Base-by-base conservation (phyloP, 2,888 invertebrate species). In the Drosophila atroscutellata region DNA sequence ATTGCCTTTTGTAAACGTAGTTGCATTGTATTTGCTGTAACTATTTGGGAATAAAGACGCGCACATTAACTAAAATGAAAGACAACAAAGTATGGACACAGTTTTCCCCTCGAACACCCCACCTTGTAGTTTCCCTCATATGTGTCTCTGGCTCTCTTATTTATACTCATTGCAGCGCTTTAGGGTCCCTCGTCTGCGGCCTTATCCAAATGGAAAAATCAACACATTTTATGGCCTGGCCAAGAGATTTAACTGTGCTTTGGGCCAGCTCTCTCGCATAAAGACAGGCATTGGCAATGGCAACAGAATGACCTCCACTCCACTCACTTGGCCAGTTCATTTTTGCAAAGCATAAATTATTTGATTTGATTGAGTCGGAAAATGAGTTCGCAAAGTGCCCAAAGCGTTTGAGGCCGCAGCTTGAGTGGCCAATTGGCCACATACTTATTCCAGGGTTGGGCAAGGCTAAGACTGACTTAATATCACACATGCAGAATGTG, bases 311-410 rank as follows among this genome's bases (percentile, higher is more conserved):
- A 91, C 89, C 91, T 89, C 88, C 73, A 80, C 89, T 89, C 88
- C 88, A 74, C 86, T 85, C 79, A 84, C 76, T 77, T 66, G 89
- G 89, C 80, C 86, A 89, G 80, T 81, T 90, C 75, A 81, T 77
- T 91, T 91, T 87, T 75, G 75, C 75, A 59, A 80, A 63, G 80
- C 86, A 91, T 92, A 91, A 91, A 89, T 90, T 92, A 92, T 91
- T 90, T 91, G 83, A 89, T 91, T 91, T 92, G 91, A 92, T 92
- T 92, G 91, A 90, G 91, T 89, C 88, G 88, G 85, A 86, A 91
- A 91, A 91, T 89, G 89, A 91, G 91, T 90, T 91, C 86, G 87
- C 80, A 88, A 86, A 91, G 66, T 68, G 88, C 91, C 91, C 79
- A 63, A 69, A 89, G 91, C 84, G 59, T 65, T 82, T 81, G 28